Conservation (phyloP, 2,888 invertebrate genomes). For the Calephelis perditalis region DNA sequence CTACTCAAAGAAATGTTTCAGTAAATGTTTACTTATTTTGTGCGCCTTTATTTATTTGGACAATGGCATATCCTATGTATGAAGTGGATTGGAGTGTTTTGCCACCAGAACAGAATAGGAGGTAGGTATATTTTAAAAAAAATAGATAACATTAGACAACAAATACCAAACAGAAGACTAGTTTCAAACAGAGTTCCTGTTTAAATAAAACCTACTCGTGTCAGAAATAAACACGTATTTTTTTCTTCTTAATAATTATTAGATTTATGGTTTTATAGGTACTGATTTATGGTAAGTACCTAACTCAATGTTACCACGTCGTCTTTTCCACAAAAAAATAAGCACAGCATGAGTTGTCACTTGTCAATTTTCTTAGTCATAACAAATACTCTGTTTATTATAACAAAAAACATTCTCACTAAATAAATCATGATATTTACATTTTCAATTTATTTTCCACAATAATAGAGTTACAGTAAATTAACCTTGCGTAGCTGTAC, state of each 20-base stretch:
- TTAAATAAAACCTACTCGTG: no score
- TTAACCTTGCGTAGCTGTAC: no score
- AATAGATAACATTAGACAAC: background rate
- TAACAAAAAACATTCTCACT: background rate
- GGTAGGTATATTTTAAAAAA: conserved; percentile 70
- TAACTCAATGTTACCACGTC: conserved; percentile 5
- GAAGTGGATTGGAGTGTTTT: conserved; percentile 92
- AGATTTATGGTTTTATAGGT: conserved; percentile 21
- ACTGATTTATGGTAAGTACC: background rate
- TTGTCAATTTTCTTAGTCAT: conserved; percentile 18
- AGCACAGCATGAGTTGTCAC: conserved; percentile 21
- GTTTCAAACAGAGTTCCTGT: no score
- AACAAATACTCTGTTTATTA: conserved; percentile 18
- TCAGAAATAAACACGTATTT: background rate
- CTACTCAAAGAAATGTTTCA: conserved; percentile 58
- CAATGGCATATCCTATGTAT: conserved; percentile 79
- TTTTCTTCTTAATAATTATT: no score
- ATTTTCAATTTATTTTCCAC: background rate
- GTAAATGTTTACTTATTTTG: conserved; percentile 43
- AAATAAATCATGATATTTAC: conserved; percentile 1
- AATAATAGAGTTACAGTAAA: background rate
- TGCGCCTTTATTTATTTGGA: conserved; percentile 38
- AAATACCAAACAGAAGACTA: no score
- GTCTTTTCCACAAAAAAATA: conserved; percentile 19
- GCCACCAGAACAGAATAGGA: conserved; percentile 90